Percentiles rank a stretch among this genome's conserved stretches.
phyloP scores from a whole-genome alignment of 1,140 invertebrate genomes.

The Lasioglossum baleicum region DNA sequence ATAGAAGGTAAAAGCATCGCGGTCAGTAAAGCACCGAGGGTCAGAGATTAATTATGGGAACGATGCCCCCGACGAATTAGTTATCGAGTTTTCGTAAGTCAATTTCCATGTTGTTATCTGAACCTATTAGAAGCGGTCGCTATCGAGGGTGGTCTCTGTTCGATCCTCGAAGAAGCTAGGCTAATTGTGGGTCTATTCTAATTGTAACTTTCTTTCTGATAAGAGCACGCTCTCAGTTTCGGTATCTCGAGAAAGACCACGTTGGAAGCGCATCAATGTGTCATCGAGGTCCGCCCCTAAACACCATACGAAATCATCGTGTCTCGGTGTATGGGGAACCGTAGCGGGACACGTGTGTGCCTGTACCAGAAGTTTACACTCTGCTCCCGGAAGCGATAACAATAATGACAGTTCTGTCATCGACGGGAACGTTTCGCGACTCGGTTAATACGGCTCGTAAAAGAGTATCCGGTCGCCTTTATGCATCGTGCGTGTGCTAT shows the following conservation, averaged over 20 bases:
- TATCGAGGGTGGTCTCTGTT: neutral
- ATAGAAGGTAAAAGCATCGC: too few species aligned
- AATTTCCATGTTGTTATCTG: slow-evolving; percentile 55
- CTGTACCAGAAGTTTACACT: neutral
- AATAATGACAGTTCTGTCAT: neutral
- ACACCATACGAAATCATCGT: neutral
- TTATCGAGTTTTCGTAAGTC: slow-evolving; percentile 53
- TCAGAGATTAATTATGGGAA: slow-evolving; percentile 22
- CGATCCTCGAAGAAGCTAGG: slow-evolving; percentile 4
- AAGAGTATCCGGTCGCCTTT: slow-evolving; percentile 8
- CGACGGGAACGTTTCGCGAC: neutral
- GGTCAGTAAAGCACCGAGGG: neutral
- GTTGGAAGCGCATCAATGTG: neutral
- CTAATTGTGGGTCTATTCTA: slow-evolving; percentile 4
- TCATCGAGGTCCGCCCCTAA: neutral
- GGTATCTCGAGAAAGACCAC: neutral
- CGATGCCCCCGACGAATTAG: slow-evolving; percentile 40
- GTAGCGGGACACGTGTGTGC: slow-evolving; percentile 9
- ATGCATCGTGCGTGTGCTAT: neutral
- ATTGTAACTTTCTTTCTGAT: slow-evolving; percentile 15
- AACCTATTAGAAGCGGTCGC: slow-evolving; percentile 27
- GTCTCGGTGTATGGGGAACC: neutral
- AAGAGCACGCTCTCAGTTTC: neutral
- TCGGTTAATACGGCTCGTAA: neutral
- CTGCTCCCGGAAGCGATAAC: slow-evolving; percentile 13